Conservation (phyloP, 2,888 invertebrate species). For the Drosophila meridionalis region DNA sequence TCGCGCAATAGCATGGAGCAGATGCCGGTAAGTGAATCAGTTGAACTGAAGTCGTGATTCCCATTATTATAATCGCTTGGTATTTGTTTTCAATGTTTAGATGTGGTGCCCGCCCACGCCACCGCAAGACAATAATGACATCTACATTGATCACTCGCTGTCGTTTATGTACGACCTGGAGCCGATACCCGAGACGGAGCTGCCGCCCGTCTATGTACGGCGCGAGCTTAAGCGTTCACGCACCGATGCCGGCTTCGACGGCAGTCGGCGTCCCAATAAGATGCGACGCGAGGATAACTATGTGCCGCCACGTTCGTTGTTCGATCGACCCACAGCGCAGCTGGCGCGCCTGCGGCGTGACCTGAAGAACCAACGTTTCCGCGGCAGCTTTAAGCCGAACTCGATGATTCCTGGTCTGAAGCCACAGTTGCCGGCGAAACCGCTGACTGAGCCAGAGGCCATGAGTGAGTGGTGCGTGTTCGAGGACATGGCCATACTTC, state of each 20-base stretch:
- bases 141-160: constrained; percentile 94
- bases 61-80: not conserved
- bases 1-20: constrained; percentile 89
- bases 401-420: constrained; percentile 87
- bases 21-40: constrained; percentile 90
- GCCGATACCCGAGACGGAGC: constrained; percentile 90
- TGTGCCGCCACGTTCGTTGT: constrained; percentile 92
- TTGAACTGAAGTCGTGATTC: not conserved
- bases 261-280: constrained; percentile 87
- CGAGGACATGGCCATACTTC: constrained; percentile 95
- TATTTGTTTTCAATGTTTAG: constrained; percentile 85
- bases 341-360: constrained; percentile 91
- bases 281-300: constrained; percentile 90
- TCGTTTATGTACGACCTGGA: constrained; percentile 93
- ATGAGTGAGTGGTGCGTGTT: constrained; percentile 95
- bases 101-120: constrained; percentile 99
- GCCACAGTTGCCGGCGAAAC: constrained; percentile 86
- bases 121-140: constrained; percentile 95
- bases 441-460: constrained; percentile 87
- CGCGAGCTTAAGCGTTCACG: constrained; percentile 91
- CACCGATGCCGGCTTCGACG: constrained; percentile 87
- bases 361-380: constrained; percentile 90
- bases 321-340: constrained; percentile 91
- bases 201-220: constrained; percentile 92
- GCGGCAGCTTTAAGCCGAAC: constrained; percentile 86